phyloP scores from a whole-genome alignment of 2,888 invertebrate genomes.

The Cheilosia pagana region DNA sequence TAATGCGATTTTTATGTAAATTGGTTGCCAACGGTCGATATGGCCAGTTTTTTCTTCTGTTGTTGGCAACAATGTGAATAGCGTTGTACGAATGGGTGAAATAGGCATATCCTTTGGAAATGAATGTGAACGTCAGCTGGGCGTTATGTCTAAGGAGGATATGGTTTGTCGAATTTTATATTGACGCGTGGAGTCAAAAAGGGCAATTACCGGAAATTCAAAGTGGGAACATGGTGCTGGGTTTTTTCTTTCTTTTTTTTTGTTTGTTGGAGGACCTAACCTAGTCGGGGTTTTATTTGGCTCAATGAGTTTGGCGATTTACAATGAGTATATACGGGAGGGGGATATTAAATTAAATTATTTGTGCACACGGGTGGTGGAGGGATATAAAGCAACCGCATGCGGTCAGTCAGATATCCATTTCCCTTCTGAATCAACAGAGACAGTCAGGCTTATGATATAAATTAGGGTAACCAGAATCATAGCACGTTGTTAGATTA shows the following conservation, averaged over 20 bases:
- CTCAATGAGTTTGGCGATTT: conserved; percentile 49
- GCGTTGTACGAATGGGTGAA: background rate
- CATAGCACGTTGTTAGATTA: too few species aligned
- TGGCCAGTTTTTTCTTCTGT: conserved; percentile 53
- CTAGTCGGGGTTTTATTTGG: conserved; percentile 41
- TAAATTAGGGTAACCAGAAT: too few species aligned
- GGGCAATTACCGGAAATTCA: conserved; percentile 70
- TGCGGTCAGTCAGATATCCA: too few species aligned
- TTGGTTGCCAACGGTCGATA: conserved; percentile 76
- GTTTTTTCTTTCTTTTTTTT: conserved; percentile 24
- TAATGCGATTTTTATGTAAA: conserved; percentile 84
- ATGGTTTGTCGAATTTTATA: conserved; percentile 68
- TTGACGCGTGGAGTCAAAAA: conserved; percentile 53
- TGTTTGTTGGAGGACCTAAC: conserved; percentile 10
- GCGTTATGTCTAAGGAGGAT: conserved; percentile 51
- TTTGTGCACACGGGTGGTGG: background rate
- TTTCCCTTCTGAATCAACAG: too few species aligned
- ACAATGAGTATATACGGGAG: background rate
- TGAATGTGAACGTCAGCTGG: conserved; percentile 51
- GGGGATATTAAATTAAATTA: background rate
- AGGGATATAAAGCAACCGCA: too few species aligned
- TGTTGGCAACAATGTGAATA: conserved; percentile 55
- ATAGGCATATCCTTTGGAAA: conserved; percentile 13
- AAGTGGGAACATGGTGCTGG: conserved; percentile 61
- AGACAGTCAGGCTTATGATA: too few species aligned